A percentile compares a stretch with the other conserved stretches of the same genome.
phyloP scores from a whole-genome alignment of 2,888 invertebrate genomes.

The Alsophila aescularia region DNA sequence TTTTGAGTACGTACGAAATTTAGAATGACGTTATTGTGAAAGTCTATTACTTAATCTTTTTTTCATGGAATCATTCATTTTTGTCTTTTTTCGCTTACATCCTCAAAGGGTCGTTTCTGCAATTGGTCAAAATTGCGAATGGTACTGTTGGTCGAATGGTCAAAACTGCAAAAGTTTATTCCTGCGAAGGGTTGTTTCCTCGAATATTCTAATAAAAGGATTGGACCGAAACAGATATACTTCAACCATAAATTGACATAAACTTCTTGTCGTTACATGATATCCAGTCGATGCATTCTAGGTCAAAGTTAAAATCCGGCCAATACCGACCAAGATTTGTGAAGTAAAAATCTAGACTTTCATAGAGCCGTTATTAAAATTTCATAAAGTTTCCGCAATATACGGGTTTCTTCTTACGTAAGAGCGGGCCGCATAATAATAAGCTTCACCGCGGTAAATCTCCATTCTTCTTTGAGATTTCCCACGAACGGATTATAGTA shows the following conservation, averaged over 20 bases:
- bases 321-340: slow-evolving; percentile 34
- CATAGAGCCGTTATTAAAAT: slow-evolving; percentile 66
- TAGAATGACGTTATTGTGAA: no score
- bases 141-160: no score
- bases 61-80: no score
- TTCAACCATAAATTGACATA: slow-evolving; percentile 5
- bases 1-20: no score
- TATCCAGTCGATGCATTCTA: slow-evolving; percentile 24
- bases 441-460: slow-evolving; percentile 64
- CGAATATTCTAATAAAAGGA: no score
- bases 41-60: no score
- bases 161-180: no score
- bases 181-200: no score
- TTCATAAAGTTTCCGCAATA: slow-evolving; percentile 67
- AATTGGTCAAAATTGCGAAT: no score
- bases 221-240: no score
- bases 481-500: slow-evolving; percentile 52
- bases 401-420: slow-evolving; percentile 64
- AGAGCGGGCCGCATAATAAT: slow-evolving; percentile 64
- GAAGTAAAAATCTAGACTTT: slow-evolving; percentile 51
- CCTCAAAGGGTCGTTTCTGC: no score
- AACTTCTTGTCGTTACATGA: slow-evolving; percentile 21
- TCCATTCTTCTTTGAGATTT: slow-evolving; percentile 55
- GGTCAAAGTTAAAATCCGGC: slow-evolving; percentile 22
- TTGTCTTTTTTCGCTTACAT: no score